Base-by-base conservation (phyloP, 2,113 vertebrate species). In the Corapipo altera region DNA sequence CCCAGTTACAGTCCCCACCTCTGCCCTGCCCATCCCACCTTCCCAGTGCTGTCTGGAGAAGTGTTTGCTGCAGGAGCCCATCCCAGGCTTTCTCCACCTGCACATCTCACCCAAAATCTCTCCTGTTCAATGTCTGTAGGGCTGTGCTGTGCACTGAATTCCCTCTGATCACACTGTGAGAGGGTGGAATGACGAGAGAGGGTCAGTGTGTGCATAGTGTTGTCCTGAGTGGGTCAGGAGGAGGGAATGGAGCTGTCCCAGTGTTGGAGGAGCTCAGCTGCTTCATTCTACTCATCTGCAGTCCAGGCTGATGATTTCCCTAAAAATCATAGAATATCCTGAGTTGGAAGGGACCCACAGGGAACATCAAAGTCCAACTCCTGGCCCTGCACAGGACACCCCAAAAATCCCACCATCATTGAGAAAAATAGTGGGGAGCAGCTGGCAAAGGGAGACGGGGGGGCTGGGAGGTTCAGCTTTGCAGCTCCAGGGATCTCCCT, bases 81-180 rank as follows among this genome's bases (percentile, higher is more conserved):
- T 77, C 21, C 33, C 3, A 3, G 16, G 33, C 16, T 18, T n/a
- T 57, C 8, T 48, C 27, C 49, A 15, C 6, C 22, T 76, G 15
- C 18, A 18, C 0, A 5, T 27, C 39, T 52, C n/a, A 28, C 51
- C 19, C 19, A 13, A 33, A 71, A 52, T 11, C 22, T 71, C 22
- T 71, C 15, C 26, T 2, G 11, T 43, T 58, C 8, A 12, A 1
- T 8, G 18, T 55, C 14, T 14, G 0, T 28, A 1, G 6, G 20
- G 26, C 41, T 30, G 51, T 51, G 49, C 37, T 16, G 1, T 21
- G 8, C 3, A 2, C 1, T 62, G 55, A 67, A 19, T 48, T 46
- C 11, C 51, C 21, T 27, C 39, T 51, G 27, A 12, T 62, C 1
- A 2, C 8, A 14, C n/a, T 3, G 2, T 24, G 33, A 65, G 51